Conservation (phyloP, 1,140 invertebrate genomes). For the Radopholus similis region DNA sequence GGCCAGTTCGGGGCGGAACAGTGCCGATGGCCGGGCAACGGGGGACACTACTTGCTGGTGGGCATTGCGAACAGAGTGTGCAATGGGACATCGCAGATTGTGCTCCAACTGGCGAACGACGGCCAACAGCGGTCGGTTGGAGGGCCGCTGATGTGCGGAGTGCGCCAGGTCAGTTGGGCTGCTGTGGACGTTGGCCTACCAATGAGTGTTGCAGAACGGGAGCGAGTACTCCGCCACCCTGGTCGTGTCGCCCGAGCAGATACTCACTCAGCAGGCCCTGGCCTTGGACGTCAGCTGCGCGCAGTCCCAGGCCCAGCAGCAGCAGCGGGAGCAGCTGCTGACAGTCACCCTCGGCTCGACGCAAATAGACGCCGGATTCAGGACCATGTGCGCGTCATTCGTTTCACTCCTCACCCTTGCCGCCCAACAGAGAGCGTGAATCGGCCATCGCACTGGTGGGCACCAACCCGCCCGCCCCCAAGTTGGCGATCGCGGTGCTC, state of each 20-base stretch:
- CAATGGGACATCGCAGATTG: neutral
- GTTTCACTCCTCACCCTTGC: too few relatives aligned
- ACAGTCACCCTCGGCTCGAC: slow-evolving; percentile 23
- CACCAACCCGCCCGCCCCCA: too few relatives aligned
- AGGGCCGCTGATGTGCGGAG: too few relatives aligned
- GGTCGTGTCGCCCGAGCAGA: slow-evolving; percentile 24
- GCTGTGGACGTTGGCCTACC: too few relatives aligned
- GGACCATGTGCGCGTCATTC: slow-evolving; percentile 23
- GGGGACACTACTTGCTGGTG: slow-evolving; percentile 30
- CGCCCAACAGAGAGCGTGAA: too few relatives aligned
- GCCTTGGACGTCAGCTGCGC: slow-evolving; percentile 28
- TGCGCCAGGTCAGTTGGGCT: too few relatives aligned
- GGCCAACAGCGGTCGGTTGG: too few relatives aligned
- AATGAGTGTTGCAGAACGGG: slow-evolving; percentile 20
- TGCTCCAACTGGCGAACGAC: neutral
- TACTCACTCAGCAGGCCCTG: slow-evolving; percentile 29
- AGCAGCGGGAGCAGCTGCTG: slow-evolving; percentile 20
- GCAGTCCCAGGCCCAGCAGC: too few relatives aligned
- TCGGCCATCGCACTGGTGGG: too few relatives aligned
- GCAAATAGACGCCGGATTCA: slow-evolving; percentile 21
- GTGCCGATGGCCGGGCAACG: slow-evolving; percentile 27
- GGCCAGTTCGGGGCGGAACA: slow-evolving; percentile 11
- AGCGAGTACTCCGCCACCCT: slow-evolving; percentile 21
- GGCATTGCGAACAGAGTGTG: too few relatives aligned
- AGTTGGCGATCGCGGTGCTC: too few relatives aligned